Conservation (phyloP, 2,797 vertebrate genomes). For the Takifugu ocellatus region DNA sequence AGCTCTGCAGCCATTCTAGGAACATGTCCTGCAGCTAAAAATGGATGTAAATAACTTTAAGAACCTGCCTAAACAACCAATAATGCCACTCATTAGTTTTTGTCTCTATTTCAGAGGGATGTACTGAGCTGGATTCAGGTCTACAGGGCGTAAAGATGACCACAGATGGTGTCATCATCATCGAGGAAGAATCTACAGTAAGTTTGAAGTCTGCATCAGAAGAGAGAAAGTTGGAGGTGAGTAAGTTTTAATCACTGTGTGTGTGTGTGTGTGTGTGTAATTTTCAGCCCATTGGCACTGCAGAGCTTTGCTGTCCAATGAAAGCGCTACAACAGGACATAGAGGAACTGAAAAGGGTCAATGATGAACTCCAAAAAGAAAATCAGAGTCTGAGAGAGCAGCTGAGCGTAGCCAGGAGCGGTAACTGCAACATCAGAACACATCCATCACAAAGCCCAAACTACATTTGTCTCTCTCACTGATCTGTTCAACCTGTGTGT, state of each 20-base stretch:
- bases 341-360: constrained; percentile 77
- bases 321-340: constrained; percentile 75
- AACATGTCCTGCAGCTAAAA: too few species aligned
- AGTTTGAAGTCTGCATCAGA: constrained; percentile 26
- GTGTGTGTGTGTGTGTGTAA: constrained; percentile 18
- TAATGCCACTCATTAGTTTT: neutral
- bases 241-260: neutral
- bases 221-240: too few species aligned
- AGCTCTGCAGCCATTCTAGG: too few species aligned
- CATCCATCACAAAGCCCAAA: neutral
- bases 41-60: too few species aligned
- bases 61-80: too few species aligned
- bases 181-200: constrained; percentile 71
- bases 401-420: constrained; percentile 57
- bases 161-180: constrained; percentile 73
- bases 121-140: constrained; percentile 62
- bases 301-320: constrained; percentile 52
- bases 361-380: constrained; percentile 78
- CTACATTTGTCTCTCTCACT: neutral
- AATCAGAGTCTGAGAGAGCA: constrained; percentile 79
- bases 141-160: constrained; percentile 68
- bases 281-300: constrained; percentile 40
- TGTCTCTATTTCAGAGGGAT: constrained; percentile 75
- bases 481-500: neutral
- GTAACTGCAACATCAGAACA: constrained; percentile 41